A percentile compares a stretch with the other conserved stretches of the same genome.
phyloP scores from a whole-genome alignment of 2,113 vertebrate species.

The Verasper variegatus region DNA sequence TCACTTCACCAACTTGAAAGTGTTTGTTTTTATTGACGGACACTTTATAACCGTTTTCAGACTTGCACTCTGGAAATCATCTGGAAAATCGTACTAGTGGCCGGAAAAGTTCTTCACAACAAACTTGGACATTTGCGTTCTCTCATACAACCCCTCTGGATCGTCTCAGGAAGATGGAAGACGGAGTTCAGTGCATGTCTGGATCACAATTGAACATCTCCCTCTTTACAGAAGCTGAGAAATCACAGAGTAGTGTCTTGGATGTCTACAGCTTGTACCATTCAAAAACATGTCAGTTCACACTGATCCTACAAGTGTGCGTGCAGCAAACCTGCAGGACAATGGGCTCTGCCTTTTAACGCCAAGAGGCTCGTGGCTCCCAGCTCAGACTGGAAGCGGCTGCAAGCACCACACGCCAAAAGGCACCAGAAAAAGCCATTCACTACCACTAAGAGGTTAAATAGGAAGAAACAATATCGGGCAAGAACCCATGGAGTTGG shows the following conservation, averaged over 20 bases:
- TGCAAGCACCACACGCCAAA: conserved; percentile 40
- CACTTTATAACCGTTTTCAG: too few species aligned
- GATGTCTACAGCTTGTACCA: conserved; percentile 17
- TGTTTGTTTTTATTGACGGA: too few species aligned
- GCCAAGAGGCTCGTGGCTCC: conserved; percentile 36
- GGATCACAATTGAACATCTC: too few species aligned
- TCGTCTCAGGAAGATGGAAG: too few species aligned
- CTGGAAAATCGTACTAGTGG: too few species aligned
- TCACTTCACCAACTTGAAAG: too few species aligned
- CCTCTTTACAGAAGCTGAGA: too few species aligned
- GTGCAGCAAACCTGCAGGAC: conserved; percentile 21
- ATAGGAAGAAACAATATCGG: conserved; percentile 48
- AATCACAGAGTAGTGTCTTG: not conserved
- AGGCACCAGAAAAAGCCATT: conserved; percentile 38
- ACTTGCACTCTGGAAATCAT: too few species aligned
- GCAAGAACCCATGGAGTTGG: conserved; percentile 21
- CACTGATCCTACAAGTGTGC: conserved; percentile 13
- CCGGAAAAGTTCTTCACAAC: too few species aligned
- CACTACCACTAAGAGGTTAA: conserved; percentile 32
- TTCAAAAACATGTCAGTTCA: conserved; percentile 16
- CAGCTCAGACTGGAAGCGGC: conserved; percentile 54
- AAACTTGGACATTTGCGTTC: too few species aligned
- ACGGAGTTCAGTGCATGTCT: too few species aligned
- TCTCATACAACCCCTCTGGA: too few species aligned
- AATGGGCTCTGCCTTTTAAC: not conserved